Evolutionary conservation across 2,797 vertebrate species (phyloP), one percentile per base, ranked within the genome.

Genomic region (Pelochelys cantorii): DNA sequence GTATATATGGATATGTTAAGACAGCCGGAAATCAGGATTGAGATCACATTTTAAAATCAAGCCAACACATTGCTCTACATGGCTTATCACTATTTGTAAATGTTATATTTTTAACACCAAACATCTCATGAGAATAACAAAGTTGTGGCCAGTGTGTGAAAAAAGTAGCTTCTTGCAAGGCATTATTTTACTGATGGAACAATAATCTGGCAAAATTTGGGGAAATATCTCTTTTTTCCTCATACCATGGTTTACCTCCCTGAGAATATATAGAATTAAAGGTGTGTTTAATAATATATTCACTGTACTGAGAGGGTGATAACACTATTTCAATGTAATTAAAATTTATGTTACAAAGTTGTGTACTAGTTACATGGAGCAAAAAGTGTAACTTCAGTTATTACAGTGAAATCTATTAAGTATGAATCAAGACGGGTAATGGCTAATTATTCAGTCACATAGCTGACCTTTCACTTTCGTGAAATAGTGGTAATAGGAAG

Each of bases 41-140:
- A 89, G 94, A 87, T 62, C 2, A 2, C 23, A 80, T 82, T 84
- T 60, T 90, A 75, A 90, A 74, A 17, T 68, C 25, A 89, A 78
- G 75, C 23, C 2, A 92, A 4, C 18, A 54, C 57, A 90, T n/a
- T n/a, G 37, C 14, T 3, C 31, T n/a, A 52, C 57, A 78, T 62
- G 54, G 31, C 3, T 82, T 91, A 87, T 55, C 7, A 84, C 5
- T 56, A 29, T 83, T 78, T 95, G 86, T 55, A 0, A 85, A 59
- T 89, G 37, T 89, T 80, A 52, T 86, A 5, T 84, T 84, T 84
- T 37, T 71, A 86, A 87, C 5, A 78, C 86, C 71, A 42, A 74
- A 48, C 25, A 75, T 48, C 22, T 75, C 71, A 74, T 22, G 20
- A 74, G 23, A 22, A 22, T 11, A 75, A n/a, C 17, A 75, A 75